Base-by-base conservation (phyloP, 23 tunicate genomes). In the Trididemnum miniatum region DNA sequence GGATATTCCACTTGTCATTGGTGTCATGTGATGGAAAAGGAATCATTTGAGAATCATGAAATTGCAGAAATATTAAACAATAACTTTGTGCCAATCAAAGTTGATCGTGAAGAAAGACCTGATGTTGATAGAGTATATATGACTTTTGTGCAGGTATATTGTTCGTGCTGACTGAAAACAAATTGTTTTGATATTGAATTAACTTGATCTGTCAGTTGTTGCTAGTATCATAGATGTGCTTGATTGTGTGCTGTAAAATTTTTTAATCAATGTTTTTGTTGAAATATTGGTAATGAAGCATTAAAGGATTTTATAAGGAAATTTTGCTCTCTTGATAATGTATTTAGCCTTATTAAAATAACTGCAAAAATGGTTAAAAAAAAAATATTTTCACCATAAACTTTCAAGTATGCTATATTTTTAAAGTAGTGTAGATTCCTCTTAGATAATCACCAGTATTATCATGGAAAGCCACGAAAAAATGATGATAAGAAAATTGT, bases 21-120 rank as follows among this genome's bases (percentile, higher is more conserved):
- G 86, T 82, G 86, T 34, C 86, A 82, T 71, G 86, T 82, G 12
- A 82, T 82, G 86, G 86, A 82, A 71, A 82, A 82, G 51, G 86
- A 82, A 35, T 82, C 86, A 1, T 82, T 82, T 82, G 86, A 82
- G 71, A 82, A 82, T 35, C 50, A 71, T 15, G 51, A 51, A 29
- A 71, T 82, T 51, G 86, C 86, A 18, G 71, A 71, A 71, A 71
- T 82, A 2, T 51, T 82, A 2, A 82, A 82, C 33, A 34, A 52
- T 49, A 33, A 82, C 24, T 82, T 82, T 71, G 79, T 82, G 3
- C 86, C 86, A 25, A 52, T 82, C 0, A 82, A 82, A 71, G 86
- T 82, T 9, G 86, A 82, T 51, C 29, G 86, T 15, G 86, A 82
- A 34, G 86, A 82, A 71, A 51, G 86, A n/a, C 86, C 86, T 25